Evolutionary conservation across 2,113 vertebrate genomes (phyloP), one percentile per base, ranked within the genome.

Genomic region (Dicerorhinus sumatrensis): DNA sequence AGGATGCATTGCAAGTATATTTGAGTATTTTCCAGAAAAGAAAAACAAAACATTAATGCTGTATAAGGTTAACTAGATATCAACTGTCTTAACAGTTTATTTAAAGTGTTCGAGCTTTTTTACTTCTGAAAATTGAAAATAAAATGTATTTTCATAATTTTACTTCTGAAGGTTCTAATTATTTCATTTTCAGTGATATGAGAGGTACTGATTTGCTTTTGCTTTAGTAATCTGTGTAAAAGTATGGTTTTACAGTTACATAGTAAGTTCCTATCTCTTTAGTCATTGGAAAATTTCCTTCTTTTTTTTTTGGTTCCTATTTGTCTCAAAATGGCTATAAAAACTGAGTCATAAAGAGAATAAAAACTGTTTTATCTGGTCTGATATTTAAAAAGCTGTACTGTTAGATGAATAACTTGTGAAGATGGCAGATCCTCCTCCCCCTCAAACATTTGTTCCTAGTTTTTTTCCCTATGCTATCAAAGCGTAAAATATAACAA

Each of bases 51-150:
- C 10, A 25, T 48, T n/a, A 72, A 42, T 80, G 46, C 21, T 42
- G 2, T 76, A 42, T 87, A n/a, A 60, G 14, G 17, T 92, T 79
- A 63, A 80, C 39, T 88, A 62, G 33, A 25, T 87, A 79, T 36
- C n/a, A 83, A 21, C 14, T 60, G 7, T 83, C 14, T 60, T 96
- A 67, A 60, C 7, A 84, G 29, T 27, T 88, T 92, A 69, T 65
- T 79, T 84, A 56, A 81, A 85, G 14, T 75, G 12, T 91, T 93
- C 33, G 6, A 56, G 73, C 27, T 56, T 81, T 94, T 95, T 89
- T 80, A 94, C n/a, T 96, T 91, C 42, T 82, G 58, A 93, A 94
- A 81, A 36, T 85, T 79, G 92, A 92, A 94, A 88, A 92, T 97
- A 98, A 94, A 98, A 36, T 65, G 60, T 89, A 70, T 92, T 97